phyloP scores from a whole-genome alignment of 2,113 vertebrate genomes.

The Noturus placidus region DNA sequence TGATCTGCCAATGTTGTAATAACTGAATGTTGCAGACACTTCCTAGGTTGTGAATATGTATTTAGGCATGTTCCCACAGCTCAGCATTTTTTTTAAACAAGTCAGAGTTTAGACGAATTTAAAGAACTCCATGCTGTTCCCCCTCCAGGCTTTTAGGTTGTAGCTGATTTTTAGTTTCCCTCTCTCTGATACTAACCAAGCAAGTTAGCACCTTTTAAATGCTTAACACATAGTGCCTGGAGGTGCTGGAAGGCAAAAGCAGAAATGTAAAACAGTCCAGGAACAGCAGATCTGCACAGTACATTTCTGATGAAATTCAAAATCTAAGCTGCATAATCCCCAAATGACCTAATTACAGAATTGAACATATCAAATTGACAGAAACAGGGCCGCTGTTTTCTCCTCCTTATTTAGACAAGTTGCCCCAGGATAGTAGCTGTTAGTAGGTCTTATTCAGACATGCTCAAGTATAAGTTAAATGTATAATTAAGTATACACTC shows the following conservation, averaged over 20 bases:
- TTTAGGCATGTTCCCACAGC: not conserved
- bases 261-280: slow-evolving; percentile 58
- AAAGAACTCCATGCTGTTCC: not conserved
- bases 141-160: slow-evolving; percentile 10
- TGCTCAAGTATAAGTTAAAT: not conserved
- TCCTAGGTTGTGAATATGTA: not conserved
- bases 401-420: slow-evolving; percentile 32
- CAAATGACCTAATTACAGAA: slow-evolving; percentile 53
- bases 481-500: not conserved
- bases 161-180: slow-evolving; percentile 42
- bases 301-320: slow-evolving; percentile 56
- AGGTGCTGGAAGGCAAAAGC: slow-evolving; percentile 42
- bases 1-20: slow-evolving; percentile 9
- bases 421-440: slow-evolving; percentile 28
- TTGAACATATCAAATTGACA: slow-evolving; percentile 24
- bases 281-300: slow-evolving; percentile 56
- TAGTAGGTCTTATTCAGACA: not conserved
- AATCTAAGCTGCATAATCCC: slow-evolving; percentile 49
- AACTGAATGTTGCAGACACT: not conserved
- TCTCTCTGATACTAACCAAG: slow-evolving; percentile 55
- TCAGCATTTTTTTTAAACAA: slow-evolving; percentile 23
- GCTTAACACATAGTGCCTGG: slow-evolving; percentile 43
- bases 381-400: slow-evolving; percentile 35
- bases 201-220: slow-evolving; percentile 51
- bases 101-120: slow-evolving; percentile 29